Percentiles rank a stretch among this genome's conserved stretches.
Conservation (phyloP, 2,113 vertebrate genomes). For the Anthoscopus minutus region DNA sequence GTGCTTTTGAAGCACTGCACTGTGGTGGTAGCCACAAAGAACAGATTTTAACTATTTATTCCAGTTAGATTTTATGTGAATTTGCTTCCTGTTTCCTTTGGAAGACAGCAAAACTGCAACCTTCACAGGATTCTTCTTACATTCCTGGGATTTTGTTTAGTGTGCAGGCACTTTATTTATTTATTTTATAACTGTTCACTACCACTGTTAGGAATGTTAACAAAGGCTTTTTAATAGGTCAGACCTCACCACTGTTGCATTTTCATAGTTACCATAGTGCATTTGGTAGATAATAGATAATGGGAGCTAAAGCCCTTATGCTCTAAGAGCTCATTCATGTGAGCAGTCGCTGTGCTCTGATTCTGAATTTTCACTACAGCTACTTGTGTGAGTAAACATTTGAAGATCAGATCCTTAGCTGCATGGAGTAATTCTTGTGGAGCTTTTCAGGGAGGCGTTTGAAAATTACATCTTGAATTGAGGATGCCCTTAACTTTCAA, state of each 20-base stretch:
- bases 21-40: background rate
- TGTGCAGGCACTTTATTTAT: background rate
- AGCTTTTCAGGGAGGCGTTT: background rate
- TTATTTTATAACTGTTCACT: background rate
- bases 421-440: background rate
- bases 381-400: slow-evolving; percentile 10
- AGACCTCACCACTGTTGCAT: background rate
- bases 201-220: background rate
- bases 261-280: background rate
- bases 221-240: slow-evolving; percentile 24
- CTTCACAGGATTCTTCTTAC: background rate
- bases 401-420: background rate
- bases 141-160: background rate
- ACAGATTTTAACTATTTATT: slow-evolving; percentile 14
- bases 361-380: background rate
- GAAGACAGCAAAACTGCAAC: background rate
- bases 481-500: slow-evolving; percentile 28
- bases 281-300: slow-evolving; percentile 4
- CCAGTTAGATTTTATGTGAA: background rate
- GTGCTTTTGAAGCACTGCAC: background rate
- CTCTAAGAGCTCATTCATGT: background rate
- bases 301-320: background rate
- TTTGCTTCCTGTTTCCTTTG: slow-evolving; percentile 34
- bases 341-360: background rate
- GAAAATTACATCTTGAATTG: background rate